Evolutionary conservation across 2,797 vertebrate species (phyloP).

Genomic region (Sebastes taczanowskii): DNA sequence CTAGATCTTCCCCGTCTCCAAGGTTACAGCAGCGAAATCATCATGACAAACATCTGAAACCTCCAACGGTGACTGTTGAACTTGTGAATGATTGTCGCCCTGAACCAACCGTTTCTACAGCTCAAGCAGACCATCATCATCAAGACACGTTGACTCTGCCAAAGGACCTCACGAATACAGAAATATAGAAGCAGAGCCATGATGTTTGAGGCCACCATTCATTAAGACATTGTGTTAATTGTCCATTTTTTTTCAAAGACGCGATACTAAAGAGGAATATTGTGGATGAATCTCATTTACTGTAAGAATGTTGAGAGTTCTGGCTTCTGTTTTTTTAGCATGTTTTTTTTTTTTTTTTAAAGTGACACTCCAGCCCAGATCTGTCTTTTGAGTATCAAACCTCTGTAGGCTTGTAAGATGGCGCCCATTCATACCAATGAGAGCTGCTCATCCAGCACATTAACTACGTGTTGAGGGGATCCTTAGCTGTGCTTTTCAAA

Average conservation of each 20-base stretch:
- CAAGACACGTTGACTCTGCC: conserved; percentile 30
- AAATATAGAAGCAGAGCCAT: background rate
- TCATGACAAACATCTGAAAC: conserved; percentile 35
- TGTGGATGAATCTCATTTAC: background rate
- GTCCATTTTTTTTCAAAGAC: background rate
- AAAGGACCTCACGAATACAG: background rate
- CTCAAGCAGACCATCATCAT: conserved; percentile 17
- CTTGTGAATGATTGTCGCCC: conserved; percentile 35
- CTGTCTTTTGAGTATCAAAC: background rate
- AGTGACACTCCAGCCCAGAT: background rate
- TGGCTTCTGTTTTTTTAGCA: background rate
- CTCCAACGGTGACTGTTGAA: conserved; percentile 57
- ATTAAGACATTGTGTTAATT: background rate
- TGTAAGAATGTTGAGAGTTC: background rate
- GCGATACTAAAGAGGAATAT: background rate
- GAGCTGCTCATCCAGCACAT: background rate
- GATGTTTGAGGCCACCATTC: background rate
- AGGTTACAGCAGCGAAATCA: conserved; percentile 5
- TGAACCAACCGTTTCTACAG: conserved; percentile 13
- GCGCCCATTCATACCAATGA: background rate
- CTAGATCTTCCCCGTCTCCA: conserved; percentile 17
- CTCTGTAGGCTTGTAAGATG: background rate
- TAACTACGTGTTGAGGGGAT: background rate
- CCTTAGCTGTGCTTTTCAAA: background rate
- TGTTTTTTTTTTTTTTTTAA: background rate